These are phyloP conservation scores for Vultur gryphus DNA, from an alignment of 2,797 vertebrate genomes.

Conservation along the genomic window DNA sequence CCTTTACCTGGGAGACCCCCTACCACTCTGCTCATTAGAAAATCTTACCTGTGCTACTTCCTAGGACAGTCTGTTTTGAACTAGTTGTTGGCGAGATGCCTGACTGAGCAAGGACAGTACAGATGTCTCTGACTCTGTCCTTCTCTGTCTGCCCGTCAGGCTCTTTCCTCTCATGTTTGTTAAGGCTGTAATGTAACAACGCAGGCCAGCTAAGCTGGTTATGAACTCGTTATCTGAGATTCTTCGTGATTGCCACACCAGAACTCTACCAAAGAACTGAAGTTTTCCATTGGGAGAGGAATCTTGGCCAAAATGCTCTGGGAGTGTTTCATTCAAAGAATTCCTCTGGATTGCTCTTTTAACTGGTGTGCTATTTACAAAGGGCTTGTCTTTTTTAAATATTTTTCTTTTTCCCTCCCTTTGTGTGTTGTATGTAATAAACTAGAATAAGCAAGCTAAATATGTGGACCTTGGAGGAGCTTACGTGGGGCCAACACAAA, in stretches of 20 bases:
- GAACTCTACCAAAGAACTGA: not conserved
- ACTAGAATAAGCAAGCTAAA: slow-evolving; percentile 90
- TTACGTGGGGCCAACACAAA: slow-evolving; percentile 96
- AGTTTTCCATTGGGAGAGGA: not conserved
- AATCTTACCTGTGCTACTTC: not conserved
- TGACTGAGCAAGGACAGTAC: not conserved
- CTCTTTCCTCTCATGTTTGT: not conserved
- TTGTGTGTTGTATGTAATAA: not conserved
- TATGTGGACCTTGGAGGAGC: slow-evolving; percentile 96
- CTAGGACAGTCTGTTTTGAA: not conserved
- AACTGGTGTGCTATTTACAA: not conserved
- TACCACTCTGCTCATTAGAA: not conserved
- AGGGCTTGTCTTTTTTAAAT: not conserved
- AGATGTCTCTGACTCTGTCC: not conserved
- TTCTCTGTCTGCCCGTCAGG: not conserved
- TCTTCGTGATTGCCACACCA: not conserved
- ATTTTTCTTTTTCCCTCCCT: not conserved
- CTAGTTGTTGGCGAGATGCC: not conserved
- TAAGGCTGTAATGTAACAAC: not conserved
- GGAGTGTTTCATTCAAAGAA: not conserved
- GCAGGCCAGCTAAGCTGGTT: not conserved
- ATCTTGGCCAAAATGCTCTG: not conserved
- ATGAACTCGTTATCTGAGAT: not conserved
- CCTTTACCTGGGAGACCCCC: not conserved
- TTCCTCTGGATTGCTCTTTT: not conserved